These are phyloP conservation scores for Tinea pellionella DNA, from an alignment of 2,888 invertebrate species.

Conservation along the genomic window DNA sequence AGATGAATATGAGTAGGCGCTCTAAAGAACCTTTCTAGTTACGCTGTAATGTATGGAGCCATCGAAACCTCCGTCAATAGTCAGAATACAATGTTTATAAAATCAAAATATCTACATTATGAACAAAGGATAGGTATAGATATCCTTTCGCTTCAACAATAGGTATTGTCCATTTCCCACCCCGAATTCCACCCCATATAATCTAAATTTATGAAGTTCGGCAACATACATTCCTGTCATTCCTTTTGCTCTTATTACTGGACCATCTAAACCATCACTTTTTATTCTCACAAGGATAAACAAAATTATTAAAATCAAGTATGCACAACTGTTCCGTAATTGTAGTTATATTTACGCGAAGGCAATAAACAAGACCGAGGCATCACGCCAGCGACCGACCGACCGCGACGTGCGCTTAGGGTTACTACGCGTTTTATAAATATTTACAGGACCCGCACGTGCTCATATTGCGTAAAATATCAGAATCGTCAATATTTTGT, in stretches of 20 bases:
- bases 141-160: not conserved
- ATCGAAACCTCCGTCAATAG: not conserved
- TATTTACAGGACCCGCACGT: conserved; percentile 11
- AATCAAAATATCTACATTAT: not conserved
- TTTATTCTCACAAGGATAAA: not conserved
- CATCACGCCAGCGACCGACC: conserved; percentile 48
- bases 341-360: not conserved
- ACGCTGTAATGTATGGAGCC: conserved; percentile 25
- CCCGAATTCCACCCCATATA: not conserved
- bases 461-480: not conserved
- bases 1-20: conserved; percentile 35
- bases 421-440: conserved; percentile 3
- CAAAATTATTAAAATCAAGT: not conserved
- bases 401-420: conserved; percentile 21
- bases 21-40: not conserved
- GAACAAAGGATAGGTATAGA: not conserved
- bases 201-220: conserved; percentile 6
- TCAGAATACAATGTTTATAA: not conserved
- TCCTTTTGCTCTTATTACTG: not conserved
- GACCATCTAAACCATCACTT: not conserved
- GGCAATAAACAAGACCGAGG: conserved; percentile 26
- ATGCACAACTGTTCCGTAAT: not conserved
- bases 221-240: not conserved
- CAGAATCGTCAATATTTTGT: not conserved
- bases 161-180: conserved; percentile 5